phyloP scores from a whole-genome alignment of 2,888 invertebrate species.

The Drosophila nr. perissopoda region DNA sequence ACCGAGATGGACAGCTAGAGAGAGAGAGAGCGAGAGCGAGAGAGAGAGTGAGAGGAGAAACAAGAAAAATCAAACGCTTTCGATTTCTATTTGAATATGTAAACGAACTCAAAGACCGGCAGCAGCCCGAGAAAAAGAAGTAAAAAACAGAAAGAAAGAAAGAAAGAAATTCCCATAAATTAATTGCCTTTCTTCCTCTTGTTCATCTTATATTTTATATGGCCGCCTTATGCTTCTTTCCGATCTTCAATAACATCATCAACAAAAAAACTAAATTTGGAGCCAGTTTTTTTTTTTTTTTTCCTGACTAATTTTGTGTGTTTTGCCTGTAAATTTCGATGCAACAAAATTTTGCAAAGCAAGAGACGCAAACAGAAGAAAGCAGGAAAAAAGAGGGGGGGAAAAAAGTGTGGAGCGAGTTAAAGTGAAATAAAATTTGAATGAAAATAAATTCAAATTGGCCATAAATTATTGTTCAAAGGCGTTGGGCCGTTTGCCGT shows the following conservation, averaged over 20 bases:
- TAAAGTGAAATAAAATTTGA: conserved; percentile 72
- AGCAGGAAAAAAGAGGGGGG: background rate
- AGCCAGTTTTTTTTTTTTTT: conserved; percentile 16
- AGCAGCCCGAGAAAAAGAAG: conserved; percentile 50
- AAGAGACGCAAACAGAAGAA: conserved; percentile 1
- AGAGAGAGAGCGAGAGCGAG: background rate
- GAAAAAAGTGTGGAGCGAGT: conserved; percentile 15
- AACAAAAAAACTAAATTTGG: conserved; percentile 12
- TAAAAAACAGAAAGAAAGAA: conserved; percentile 48
- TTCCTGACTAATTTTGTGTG: conserved; percentile 27
- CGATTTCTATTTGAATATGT: conserved; percentile 79
- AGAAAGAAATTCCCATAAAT: conserved; percentile 79
- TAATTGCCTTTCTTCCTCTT: conserved; percentile 58
- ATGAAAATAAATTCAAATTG: conserved; percentile 76
- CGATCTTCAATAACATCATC: conserved; percentile 19
- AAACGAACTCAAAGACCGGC: conserved; percentile 70
- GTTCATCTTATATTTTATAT: conserved; percentile 5
- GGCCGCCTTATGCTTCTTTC: conserved; percentile 17
- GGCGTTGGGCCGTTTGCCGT: conserved; percentile 62
- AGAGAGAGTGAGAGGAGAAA: background rate
- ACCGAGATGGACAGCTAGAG: background rate
- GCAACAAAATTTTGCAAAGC: conserved; percentile 49
- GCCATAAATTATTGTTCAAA: conserved; percentile 77
- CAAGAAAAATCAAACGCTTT: conserved; percentile 69
- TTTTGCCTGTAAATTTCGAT: conserved; percentile 59